phyloP scores from a whole-genome alignment of 1,140 invertebrate species.

The Brachionus paranguensis region DNA sequence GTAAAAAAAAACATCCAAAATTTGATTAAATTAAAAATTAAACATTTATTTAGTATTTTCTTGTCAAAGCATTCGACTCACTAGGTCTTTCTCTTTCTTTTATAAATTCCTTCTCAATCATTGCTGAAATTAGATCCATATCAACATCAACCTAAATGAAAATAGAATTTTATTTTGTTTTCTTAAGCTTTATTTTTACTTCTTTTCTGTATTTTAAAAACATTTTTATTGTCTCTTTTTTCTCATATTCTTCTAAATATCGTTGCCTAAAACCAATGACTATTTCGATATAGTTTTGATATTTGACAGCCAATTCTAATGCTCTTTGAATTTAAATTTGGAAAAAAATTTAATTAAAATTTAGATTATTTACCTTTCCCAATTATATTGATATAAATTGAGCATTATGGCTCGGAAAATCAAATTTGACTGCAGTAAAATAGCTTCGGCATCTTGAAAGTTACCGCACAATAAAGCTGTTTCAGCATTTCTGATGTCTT shows the following conservation, averaged over 20 bases:
- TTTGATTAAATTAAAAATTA: neutral
- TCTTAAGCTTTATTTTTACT: conserved; percentile 49
- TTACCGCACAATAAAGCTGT: conserved; percentile 73
- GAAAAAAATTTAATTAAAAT: neutral
- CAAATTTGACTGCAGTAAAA: conserved; percentile 71
- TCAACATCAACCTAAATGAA: conserved; percentile 36
- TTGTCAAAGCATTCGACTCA: neutral
- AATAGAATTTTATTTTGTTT: neutral
- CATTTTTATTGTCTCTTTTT: conserved; percentile 68
- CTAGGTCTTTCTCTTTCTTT: conserved; percentile 22
- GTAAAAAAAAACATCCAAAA: neutral
- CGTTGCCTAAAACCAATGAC: conserved; percentile 69
- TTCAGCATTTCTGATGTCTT: conserved; percentile 68
- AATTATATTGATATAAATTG: conserved; percentile 75
- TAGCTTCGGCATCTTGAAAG: conserved; percentile 71
- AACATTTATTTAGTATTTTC: conserved; percentile 28
- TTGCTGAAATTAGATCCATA: conserved; percentile 16
- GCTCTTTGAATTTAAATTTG: conserved; percentile 60
- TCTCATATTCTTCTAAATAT: conserved; percentile 68
- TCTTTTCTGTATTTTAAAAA: conserved; percentile 64
- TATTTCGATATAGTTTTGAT: conserved; percentile 70
- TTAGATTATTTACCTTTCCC: conserved; percentile 64
- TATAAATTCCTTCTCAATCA: conserved; percentile 31
- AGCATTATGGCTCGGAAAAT: conserved; percentile 70
- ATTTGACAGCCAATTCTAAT: conserved; percentile 73